Evolutionary conservation across 2,113 vertebrate genomes (phyloP).

Genomic region (Ramphastos sulfuratus): DNA sequence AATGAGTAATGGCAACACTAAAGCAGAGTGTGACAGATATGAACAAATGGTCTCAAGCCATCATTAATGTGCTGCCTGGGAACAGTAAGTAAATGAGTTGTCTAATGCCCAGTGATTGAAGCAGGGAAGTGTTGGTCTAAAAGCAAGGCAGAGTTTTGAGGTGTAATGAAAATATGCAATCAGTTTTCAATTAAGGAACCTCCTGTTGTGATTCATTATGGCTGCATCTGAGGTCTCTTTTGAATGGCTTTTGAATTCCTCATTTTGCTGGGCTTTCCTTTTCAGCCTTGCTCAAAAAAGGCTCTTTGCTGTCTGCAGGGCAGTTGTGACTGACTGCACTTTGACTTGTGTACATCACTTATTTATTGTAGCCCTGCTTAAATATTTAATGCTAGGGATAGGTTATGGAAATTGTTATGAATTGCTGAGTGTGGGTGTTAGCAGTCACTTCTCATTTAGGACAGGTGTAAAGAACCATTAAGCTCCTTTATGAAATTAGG

Average conservation of each 20-base stretch:
- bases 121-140: not conserved
- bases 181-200: constrained; percentile 39
- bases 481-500: not conserved
- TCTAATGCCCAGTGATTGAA: constrained; percentile 4
- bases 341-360: constrained; percentile 1
- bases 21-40: not conserved
- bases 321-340: not conserved
- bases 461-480: not conserved
- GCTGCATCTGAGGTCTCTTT: not conserved
- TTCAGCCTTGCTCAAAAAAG: not conserved
- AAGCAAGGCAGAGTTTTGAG: constrained; percentile 1
- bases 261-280: not conserved
- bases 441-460: constrained; percentile 30
- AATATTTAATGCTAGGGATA: constrained; percentile 14
- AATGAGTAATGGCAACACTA: not conserved
- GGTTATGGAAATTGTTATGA: constrained; percentile 1
- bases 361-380: constrained; percentile 19
- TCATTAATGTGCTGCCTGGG: constrained; percentile 14
- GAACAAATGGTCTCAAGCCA: not conserved
- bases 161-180: constrained; percentile 14
- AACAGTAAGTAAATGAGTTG: constrained; percentile 21
- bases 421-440: not conserved
- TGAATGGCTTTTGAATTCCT: not conserved
- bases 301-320: not conserved
- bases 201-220: constrained; percentile 21